Evolutionary conservation across 2,113 vertebrate genomes (phyloP).

Genomic region (Sula dactylatra): DNA sequence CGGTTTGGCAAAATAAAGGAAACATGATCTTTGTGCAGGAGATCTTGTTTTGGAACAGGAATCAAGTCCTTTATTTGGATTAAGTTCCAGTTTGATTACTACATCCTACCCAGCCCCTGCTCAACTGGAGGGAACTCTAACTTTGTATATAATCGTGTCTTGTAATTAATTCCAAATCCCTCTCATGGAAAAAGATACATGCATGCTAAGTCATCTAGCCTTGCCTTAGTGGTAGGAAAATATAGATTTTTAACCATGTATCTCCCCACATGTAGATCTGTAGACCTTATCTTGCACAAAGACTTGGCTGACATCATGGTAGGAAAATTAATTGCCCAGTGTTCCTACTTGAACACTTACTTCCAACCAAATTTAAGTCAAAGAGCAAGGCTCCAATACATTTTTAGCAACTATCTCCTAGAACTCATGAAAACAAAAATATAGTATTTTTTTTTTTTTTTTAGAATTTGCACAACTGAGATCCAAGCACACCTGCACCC

Average conservation of each 20-base stretch:
- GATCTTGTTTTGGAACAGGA: not conserved
- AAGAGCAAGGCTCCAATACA: not conserved
- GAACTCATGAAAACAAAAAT: not conserved
- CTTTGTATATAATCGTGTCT: not conserved
- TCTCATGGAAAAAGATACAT: not conserved
- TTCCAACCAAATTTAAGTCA: not conserved
- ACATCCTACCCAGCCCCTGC: not conserved
- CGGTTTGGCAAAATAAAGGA: not conserved
- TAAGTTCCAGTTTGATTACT: not conserved
- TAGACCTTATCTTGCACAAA: not conserved
- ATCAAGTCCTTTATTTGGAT: not conserved
- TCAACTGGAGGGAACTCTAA: not conserved
- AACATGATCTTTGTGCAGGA: not conserved
- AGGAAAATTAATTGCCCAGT: not conserved
- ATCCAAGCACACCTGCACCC: not conserved
- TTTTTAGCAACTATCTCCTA: not conserved
- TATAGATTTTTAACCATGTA: not conserved
- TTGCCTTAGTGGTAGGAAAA: not conserved
- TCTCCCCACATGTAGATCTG: not conserved
- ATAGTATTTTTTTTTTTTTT: not conserved
- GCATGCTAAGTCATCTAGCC: not conserved
- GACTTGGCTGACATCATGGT: fast-evolving
- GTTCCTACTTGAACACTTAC: not conserved
- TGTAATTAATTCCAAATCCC: not conserved
- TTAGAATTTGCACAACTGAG: not conserved